These are phyloP conservation scores for Sternarchorhynchus goeldii DNA, from an alignment of 2,797 vertebrate genomes.

Conservation along the genomic window DNA sequence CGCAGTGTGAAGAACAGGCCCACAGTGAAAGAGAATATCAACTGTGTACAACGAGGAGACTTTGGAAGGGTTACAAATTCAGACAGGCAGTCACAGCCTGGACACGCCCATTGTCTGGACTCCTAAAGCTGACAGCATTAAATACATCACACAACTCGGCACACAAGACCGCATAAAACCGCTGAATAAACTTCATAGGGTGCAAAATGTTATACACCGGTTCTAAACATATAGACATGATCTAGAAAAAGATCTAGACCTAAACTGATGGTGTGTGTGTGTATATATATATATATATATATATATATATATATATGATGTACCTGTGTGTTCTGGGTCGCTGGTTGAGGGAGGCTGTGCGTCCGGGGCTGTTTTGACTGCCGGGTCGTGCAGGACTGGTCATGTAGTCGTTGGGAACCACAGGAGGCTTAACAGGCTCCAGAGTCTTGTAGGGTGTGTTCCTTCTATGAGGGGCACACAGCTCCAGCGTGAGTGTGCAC, in stretches of 20 bases:
- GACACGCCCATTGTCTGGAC: background rate
- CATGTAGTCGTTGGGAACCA: constrained; percentile 99
- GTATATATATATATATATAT: background rate
- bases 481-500: background rate
- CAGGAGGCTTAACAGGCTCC: constrained; percentile 96
- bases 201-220: too few species aligned
- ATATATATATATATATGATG: constrained; percentile 4
- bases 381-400: constrained; percentile 96
- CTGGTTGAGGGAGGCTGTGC: constrained; percentile 97
- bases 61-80: constrained; percentile 12
- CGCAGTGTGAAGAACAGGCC: background rate
- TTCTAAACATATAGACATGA: too few species aligned
- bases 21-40: constrained; percentile 23
- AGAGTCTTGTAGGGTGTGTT: constrained; percentile 98
- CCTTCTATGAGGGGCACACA: constrained; percentile 67
- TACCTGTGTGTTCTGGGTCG: constrained; percentile 99
- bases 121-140: background rate
- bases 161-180: too few species aligned
- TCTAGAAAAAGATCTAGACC: too few species aligned
- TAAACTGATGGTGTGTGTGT: too few species aligned
- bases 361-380: constrained; percentile 94
- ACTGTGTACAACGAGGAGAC: background rate
- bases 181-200: too few species aligned
- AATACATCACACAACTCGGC: too few species aligned
- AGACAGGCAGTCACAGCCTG: constrained; percentile 8